These are phyloP conservation scores for Prunella fulvescens DNA, from an alignment of 2,113 vertebrate species.

Conservation along the genomic window DNA sequence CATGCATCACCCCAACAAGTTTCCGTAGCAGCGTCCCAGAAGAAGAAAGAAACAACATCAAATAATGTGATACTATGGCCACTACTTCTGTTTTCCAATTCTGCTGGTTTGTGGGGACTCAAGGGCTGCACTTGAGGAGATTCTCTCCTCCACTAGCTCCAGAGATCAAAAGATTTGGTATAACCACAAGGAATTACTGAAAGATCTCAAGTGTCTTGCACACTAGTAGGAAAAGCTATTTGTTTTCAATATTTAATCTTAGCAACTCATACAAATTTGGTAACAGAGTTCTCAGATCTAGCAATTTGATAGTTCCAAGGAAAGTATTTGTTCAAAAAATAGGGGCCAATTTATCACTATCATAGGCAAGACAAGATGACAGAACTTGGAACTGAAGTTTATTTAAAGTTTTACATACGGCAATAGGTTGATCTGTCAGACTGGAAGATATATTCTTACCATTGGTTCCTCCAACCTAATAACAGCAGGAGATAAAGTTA, in stretches of 20 bases:
- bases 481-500: slow-evolving; percentile 75
- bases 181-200: neutral
- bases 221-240: neutral
- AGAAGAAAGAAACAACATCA: slow-evolving; percentile 39
- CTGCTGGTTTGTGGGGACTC: neutral
- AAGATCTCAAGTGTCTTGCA: neutral
- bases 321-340: neutral
- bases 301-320: slow-evolving; percentile 26
- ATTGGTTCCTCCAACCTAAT: slow-evolving; percentile 76
- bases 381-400: slow-evolving; percentile 70
- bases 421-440: slow-evolving; percentile 76
- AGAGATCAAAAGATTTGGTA: neutral
- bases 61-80: slow-evolving; percentile 58
- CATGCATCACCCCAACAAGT: slow-evolving; percentile 61
- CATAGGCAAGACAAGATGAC: slow-evolving; percentile 46
- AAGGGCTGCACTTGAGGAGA: neutral
- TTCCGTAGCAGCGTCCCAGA: slow-evolving; percentile 32
- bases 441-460: slow-evolving; percentile 75
- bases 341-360: slow-evolving; percentile 68
- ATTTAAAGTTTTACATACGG: slow-evolving; percentile 76
- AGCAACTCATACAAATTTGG: neutral
- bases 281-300: neutral
- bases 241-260: neutral
- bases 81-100: slow-evolving; percentile 48
- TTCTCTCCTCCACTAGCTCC: neutral